Base-by-base conservation (phyloP, 2,797 vertebrate species). In the Balearica regulorum region DNA sequence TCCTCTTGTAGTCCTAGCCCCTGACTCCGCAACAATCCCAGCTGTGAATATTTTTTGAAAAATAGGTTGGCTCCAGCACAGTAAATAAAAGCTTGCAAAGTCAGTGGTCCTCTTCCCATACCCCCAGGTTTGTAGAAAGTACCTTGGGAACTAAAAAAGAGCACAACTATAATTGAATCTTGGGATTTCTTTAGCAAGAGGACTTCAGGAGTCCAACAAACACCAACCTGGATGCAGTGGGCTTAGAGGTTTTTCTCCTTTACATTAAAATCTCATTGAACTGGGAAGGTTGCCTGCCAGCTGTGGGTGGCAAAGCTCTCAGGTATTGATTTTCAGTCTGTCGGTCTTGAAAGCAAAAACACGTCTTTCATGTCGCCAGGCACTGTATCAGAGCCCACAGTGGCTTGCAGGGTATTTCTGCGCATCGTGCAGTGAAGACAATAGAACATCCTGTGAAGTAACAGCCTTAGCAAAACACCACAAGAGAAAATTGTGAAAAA, bases 361-460 rank as follows among this genome's bases (percentile, higher is more conserved):
- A 82, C 0, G 26, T 60, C 55, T 93, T 92, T 95, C n/a, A 39
- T 91, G 87, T 93, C 5, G 3, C 65, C 83, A 89, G 58, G 68
- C 69, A 33, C 60, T 94, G 17, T 87, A 77, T 94, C 69, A 83
- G 69, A 94, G 73, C 73, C 54, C 86, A 60, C 78, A 87, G 81
- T 69, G 75, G n/a, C 86, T 96, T 87, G 58, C 69, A 76, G 87
- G 44, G 81, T 81, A 85, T 83, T 95, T 92, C 94, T 96, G 94
- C 4, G 19, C 93, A 66, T 92, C 12, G 15, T 93, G 79, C 84
- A 89, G 39, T 46, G 76, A 69, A 90, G 79, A 95, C 95, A 97
- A 94, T 91, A 89, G 89, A 92, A 96, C 96, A 96, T 97, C 94
- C 96, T 96, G 95, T 96, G 89, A 96, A 96, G 79, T 70, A 93